Evolutionary conservation across 1,140 invertebrate genomes (phyloP), one percentile per base, ranked within the genome.

Genomic region (Diachasmimorpha longicaudata): DNA sequence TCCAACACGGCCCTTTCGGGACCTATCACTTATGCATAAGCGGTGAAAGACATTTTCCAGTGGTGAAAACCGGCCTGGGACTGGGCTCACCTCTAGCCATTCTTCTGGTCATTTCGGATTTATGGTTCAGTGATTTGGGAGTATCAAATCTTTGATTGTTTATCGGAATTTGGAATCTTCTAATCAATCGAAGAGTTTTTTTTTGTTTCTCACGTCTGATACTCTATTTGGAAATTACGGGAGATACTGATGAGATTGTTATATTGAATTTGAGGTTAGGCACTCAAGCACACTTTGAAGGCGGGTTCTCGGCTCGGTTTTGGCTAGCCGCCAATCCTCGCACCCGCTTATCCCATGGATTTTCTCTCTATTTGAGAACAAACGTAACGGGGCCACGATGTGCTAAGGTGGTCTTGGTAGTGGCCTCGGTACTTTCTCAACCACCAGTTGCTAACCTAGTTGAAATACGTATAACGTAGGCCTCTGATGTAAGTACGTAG

Each of bases 331-430:
- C 48, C 48, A 52, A 52, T 52, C 48, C 48, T 52, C 19, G 16
- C 48, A 16, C 48, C 48, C 48, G 80, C 81, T 87, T 86, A 87
- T 86, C 85, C 85, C 81, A 63, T 76, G 85, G 84, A 85, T 88
- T 88, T 87, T 86, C 86, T 86, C 85, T 87, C 84, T 88, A 85
- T 88, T 88, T 88, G 85, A 87, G 86, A 87, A 88, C 86, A 87
- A 88, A 88, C 84, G 84, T 81, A 83, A 86, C 79, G 80, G 36
- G 39, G 48, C 48, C n/a, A 16, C 48, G 48, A 52, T 52, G 73
- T 44, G 74, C 74, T 55, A 76, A 39, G 37, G 39, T 72, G 70
- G 76, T 66, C 21, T 48, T 44, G 44, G 77, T 66, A 67, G 83
- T 85, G 81, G 84, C 76, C 81, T 81, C 82, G 80, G 84, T 79